Evolutionary conservation across 2,113 vertebrate genomes (phyloP), one percentile per base, ranked within the genome.

Genomic region (Cranoglanis bouderius): DNA sequence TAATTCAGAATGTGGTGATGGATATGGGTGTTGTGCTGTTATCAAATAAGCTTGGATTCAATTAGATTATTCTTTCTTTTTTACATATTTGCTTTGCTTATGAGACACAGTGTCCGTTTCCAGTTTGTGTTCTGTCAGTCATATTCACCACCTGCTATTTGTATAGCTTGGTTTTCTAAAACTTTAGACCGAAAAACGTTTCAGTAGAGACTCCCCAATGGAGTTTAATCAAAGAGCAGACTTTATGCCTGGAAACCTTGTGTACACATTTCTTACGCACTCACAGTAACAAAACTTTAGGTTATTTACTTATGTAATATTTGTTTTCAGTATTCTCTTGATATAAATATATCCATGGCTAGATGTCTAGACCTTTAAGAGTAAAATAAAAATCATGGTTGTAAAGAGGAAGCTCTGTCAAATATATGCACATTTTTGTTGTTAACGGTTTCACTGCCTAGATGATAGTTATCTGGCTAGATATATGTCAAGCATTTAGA

Each of bases 11-110:
- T 63, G 38, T 57, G 38, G 72, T 38, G 72, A 78, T 85, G 21
- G 46, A 85, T 51, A 19, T 84, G 57, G 19, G 43, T 51, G 72
- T 77, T 85, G 46, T 85, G 57, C 14, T 77, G n/a, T 77, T 75
- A 78, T 65, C 63, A 88, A 63, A 85, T 75, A 63, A 84, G 53
- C 43, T 65, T 67, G 70, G 43, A 88, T 77, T 38, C 13, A 57
- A 77, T 65, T 63, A 13, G 82, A 77, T 78, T 85, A 29, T 53
- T 84, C 16, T 85, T 85, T 46, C 32, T 65, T 21, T 84, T 61
- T 63, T 59, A 43, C 57, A 65, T 21, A 61, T 74, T 26, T 61
- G 65, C 38, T 61, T 32, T 65, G 67, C 57, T 16, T 77, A 46
- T 51, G 43, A 46, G 29, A 70, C 86, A 26, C 46, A 0, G 12